A percentile compares a stretch with the other conserved stretches of the same genome.
phyloP scores from a whole-genome alignment of 35 echinoderm and acorn worm genomes.

The Lytechinus variegatus region DNA sequence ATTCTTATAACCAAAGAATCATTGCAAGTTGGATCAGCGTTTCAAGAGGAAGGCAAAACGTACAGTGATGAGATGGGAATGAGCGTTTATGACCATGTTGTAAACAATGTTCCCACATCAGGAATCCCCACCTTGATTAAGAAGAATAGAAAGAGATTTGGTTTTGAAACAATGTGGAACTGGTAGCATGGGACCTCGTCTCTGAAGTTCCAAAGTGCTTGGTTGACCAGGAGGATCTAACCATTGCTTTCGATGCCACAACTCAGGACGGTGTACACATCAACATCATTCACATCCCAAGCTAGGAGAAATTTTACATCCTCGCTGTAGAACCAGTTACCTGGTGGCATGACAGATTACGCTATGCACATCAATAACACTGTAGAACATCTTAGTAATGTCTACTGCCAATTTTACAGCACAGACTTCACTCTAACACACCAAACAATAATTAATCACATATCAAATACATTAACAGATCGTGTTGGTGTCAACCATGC shows the following conservation, averaged over 20 bases:
- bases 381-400: too few relatives aligned
- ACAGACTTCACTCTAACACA: too few relatives aligned
- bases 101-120: neutral
- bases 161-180: neutral
- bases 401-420: too few relatives aligned
- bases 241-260: constrained; percentile 51
- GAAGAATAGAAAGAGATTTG: neutral
- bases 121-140: neutral
- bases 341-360: too few relatives aligned
- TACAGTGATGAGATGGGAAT: neutral
- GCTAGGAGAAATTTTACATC: too few relatives aligned
- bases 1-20: neutral
- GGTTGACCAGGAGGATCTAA: neutral
- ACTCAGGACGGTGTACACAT: constrained; percentile 60
- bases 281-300: neutral
- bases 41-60: neutral
- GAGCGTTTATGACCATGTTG: neutral
- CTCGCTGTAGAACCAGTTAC: too few relatives aligned
- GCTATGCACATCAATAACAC: too few relatives aligned
- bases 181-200: neutral
- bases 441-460: too few relatives aligned
- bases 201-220: neutral
- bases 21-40: neutral
- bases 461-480: constrained; percentile 41
- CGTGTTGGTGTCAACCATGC: too few relatives aligned